Evolutionary conservation across 2,113 vertebrate species (phyloP), one percentile per base, ranked within the genome.

Genomic region (Recurvirostra avosetta): DNA sequence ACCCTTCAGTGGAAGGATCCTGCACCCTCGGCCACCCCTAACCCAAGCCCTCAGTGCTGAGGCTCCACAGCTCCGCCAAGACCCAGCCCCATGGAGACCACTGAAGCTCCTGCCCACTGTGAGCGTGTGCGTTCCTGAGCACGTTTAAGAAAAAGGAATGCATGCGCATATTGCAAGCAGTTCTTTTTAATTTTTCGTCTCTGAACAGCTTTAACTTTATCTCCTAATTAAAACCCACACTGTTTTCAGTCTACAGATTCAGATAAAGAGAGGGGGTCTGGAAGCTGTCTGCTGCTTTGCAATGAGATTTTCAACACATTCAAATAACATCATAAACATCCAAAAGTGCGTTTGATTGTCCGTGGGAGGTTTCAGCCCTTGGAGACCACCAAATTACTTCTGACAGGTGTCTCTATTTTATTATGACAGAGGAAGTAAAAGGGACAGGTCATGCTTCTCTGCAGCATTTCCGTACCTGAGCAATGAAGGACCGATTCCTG

Each of bases 211-310:
- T 76, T 62, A 72, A 43, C n/a, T 58, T 72, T 75, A 72, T 88
- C 66, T 93, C 72, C 76, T 86, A 94, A 96, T 88, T 94, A 91
- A 94, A 92, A 62, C 22, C 25, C 45, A 77, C 50, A 53, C 30
- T 66, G 67, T 1, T 92, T 90, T 88, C 86, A 86, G 50, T 61
- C 52, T 88, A 79, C 61, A 83, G 40, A 90, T 58, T 40, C 53
- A 82, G 61, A 87, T 34, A 61, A 43, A 86, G 26, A 58, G 50
- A 68, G 22, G 43, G 12, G 84, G 27, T 45, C 67, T 86, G 62
- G 36, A 88, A 93, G 58, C 43, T 73, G n/a, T 26, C 71, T 83
- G 38, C 55, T 92, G 71, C 59, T 90, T 77, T 82, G 80, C 65
- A 77, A 18, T 50, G 40, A 77, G 40, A 12, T 62, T 94, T 76